Evolutionary conservation across 1,140 invertebrate species (phyloP).

Genomic region (Pachyrhynchus sulphureomaculatus): DNA sequence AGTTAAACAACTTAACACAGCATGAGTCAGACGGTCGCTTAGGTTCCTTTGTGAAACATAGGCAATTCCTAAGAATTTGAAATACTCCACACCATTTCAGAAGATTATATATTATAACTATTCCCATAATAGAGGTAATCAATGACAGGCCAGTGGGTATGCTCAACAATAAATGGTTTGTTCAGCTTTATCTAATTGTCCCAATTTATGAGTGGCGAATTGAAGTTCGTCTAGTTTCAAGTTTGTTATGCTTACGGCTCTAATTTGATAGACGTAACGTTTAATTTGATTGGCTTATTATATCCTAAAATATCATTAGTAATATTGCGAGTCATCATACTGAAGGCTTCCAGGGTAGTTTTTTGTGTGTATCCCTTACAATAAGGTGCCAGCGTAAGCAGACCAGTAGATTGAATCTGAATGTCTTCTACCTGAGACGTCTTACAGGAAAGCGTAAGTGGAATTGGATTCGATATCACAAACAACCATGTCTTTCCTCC

Average conservation of each 20-base stretch:
- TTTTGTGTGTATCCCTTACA: neutral
- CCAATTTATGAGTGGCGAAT: neutral
- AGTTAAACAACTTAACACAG: neutral
- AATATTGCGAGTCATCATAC: neutral
- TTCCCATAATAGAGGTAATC: neutral
- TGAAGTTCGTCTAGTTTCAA: neutral
- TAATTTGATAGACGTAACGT: neutral
- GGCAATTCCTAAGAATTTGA: neutral
- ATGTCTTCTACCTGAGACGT: neutral
- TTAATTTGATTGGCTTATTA: neutral
- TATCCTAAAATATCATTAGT: no score
- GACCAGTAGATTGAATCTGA: neutral
- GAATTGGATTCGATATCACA: neutral
- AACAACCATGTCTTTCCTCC: neutral
- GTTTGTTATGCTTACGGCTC: no score
- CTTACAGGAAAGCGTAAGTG: neutral
- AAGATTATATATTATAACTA: neutral
- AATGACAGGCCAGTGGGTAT: neutral
- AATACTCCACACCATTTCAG: no score
- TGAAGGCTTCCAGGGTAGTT: neutral
- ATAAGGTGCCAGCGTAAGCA: neutral
- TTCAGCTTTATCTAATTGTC: neutral
- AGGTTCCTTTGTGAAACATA: neutral
- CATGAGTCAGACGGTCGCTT: neutral
- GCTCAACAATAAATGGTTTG: neutral